A percentile compares a stretch with the other conserved stretches of the same genome.
Evolutionary conservation across 2,113 vertebrate species (phyloP).

Genomic region (Acrocephalus kingi): DNA sequence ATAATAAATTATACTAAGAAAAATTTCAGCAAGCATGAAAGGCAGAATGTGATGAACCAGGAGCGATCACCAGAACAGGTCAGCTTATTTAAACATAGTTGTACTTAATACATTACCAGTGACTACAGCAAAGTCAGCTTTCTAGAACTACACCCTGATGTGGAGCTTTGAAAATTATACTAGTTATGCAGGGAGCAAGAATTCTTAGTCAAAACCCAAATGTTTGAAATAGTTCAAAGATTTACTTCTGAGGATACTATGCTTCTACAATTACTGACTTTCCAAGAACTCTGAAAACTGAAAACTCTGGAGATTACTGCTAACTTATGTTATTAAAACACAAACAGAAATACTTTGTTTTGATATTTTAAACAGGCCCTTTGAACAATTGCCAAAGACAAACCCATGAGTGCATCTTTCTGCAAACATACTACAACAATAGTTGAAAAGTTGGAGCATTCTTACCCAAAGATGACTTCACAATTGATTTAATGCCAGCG

Average conservation of each 20-base stretch:
- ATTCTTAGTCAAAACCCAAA: neutral
- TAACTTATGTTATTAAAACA: neutral
- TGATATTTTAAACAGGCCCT: neutral
- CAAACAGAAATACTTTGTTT: neutral
- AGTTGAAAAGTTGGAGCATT: conserved; percentile 15
- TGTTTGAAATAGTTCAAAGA: neutral
- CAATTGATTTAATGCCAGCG: conserved; percentile 95
- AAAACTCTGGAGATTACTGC: neutral
- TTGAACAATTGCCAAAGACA: neutral
- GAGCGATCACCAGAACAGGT: neutral
- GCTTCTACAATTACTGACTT: neutral
- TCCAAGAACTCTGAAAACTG: neutral
- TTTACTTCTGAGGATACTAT: neutral
- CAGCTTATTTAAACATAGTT: neutral
- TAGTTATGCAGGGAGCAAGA: neutral
- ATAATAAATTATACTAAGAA: neutral
- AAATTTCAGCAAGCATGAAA: neutral
- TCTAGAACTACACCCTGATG: neutral
- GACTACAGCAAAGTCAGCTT: neutral
- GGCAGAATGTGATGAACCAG: neutral
- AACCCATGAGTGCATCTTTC: neutral
- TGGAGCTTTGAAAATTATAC: neutral
- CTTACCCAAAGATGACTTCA: conserved; percentile 94
- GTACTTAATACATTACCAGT: neutral
- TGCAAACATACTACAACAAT: neutral